Percentiles rank a stretch among this genome's conserved stretches.
phyloP scores from a whole-genome alignment of 1,140 invertebrate species.

The Drosophila eugracilis region DNA sequence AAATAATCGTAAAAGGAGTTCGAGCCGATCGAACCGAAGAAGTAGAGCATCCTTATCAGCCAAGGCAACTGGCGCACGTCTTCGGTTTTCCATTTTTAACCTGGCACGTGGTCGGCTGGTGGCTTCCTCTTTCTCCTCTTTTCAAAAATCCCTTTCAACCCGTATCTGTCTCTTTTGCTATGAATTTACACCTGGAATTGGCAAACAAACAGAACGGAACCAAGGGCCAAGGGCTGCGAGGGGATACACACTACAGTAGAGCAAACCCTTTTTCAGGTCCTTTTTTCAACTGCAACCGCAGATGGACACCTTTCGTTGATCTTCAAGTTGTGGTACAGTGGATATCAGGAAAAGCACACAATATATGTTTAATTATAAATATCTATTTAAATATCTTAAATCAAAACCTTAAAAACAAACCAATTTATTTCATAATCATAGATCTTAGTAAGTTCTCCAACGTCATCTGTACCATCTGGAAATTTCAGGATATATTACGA shows the following conservation, averaged over 20 bases:
- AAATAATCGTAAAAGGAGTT: constrained; percentile 32
- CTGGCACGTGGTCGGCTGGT: constrained; percentile 61
- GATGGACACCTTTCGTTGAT: constrained; percentile 58
- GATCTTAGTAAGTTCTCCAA: too few species aligned
- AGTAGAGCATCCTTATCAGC: constrained; percentile 59
- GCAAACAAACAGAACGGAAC: constrained; percentile 65
- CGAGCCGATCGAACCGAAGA: constrained; percentile 16
- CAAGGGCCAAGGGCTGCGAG: constrained; percentile 8
- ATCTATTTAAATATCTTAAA: too few species aligned
- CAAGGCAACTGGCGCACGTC: constrained; percentile 77
- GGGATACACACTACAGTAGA: constrained; percentile 20
- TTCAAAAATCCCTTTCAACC: constrained; percentile 33
- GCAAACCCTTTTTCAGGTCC: constrained; percentile 60
- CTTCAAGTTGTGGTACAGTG: constrained; percentile 23
- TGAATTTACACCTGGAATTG: constrained; percentile 83
- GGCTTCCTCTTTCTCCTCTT: constrained; percentile 40
- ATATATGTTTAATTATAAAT: too few species aligned
- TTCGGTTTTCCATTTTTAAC: constrained; percentile 14
- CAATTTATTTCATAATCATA: too few species aligned
- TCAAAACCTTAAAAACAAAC: too few species aligned
- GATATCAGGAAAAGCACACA: not conserved
- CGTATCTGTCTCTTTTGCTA: constrained; percentile 33
- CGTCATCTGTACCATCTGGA: too few species aligned
- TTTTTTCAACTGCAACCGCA: constrained; percentile 69
- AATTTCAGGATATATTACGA: too few species aligned